Base-by-base conservation (phyloP, 1,140 invertebrate species). In the Potamilus streckersoni region DNA sequence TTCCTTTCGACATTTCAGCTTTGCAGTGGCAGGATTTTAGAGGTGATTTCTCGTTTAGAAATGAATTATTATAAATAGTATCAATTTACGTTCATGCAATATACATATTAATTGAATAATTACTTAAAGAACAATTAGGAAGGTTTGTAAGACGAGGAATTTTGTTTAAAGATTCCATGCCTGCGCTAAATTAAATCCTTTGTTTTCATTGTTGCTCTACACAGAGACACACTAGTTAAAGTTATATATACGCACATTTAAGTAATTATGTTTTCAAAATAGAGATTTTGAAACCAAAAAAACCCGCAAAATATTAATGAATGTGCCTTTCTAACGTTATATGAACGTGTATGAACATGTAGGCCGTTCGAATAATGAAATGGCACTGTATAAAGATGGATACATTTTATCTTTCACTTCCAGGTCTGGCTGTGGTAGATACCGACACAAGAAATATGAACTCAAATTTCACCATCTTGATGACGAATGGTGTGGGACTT, bases 401-500 rank as follows among this genome's bases (percentile, higher is more conserved):
- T n/a, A n/a, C n/a, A n/a, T n/a, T 31, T 61, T n/a, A 70, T 62
- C n/a, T 76, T 69, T 69, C 11, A 23, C 74, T 38, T 76, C 19
- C 65, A 85, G 85, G 80, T 23, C 71, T 81, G 16, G 80, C 82
- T 6, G 69, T 87, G 23, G 76, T 85, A 0, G 83, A 84, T 66
- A 68, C 76, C 6, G 61, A 61, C 13, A 17, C 71, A 2, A 15
- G 2, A 6, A 76, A 69, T 23, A 55, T 65, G 1, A 80, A 84
- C 71, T 79, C 79, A 13, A 87, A 87, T 74, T 86, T 85, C 68
- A 87, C 85, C 12, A 66, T 86, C 2, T 65, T 85, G 8, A 66
- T 84, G 23, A 78, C 79, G 17, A 77, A 76, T 72, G 79, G 83
- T 17, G 71, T 86, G 15, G 85, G 83, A 1, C 73, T 86, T 14